A percentile compares a stretch with the other conserved stretches of the same genome.
Conservation (phyloP, 2,113 vertebrate species). For the Pterocles burchelli region DNA sequence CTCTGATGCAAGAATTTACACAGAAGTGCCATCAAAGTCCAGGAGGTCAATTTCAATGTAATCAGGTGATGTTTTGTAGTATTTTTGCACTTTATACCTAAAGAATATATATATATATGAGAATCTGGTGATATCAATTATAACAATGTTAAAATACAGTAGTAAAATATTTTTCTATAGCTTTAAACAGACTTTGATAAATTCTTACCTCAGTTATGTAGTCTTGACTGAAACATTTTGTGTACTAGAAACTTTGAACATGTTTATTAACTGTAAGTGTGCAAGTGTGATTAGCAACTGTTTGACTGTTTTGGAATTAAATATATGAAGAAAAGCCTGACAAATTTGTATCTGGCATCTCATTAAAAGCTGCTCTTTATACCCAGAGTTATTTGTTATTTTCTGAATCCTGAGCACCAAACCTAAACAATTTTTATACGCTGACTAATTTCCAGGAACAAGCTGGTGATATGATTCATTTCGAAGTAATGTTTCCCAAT, state of each 20-base stretch:
- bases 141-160: not conserved
- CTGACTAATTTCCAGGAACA: not conserved
- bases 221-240: not conserved
- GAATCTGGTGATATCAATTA: not conserved
- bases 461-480: not conserved
- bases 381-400: not conserved
- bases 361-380: slow-evolving; percentile 3
- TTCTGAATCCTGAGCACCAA: not conserved
- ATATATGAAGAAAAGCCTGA: not conserved
- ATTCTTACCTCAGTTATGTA: not conserved
- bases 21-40: not conserved
- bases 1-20: not conserved
- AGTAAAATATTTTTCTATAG: not conserved
- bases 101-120: not conserved
- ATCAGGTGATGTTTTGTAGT: not conserved
- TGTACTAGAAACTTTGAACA: not conserved
- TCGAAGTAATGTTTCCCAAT: not conserved
- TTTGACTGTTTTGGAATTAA: not conserved
- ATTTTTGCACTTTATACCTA: not conserved
- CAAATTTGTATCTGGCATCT: not conserved
- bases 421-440: not conserved
- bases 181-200: not conserved
- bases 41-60: not conserved
- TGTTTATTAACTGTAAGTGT: not conserved
- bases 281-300: not conserved